Evolutionary conservation across 2,797 vertebrate species (phyloP), one percentile per base, ranked within the genome.

Genomic region (Schizopygopsis pylzovi): DNA sequence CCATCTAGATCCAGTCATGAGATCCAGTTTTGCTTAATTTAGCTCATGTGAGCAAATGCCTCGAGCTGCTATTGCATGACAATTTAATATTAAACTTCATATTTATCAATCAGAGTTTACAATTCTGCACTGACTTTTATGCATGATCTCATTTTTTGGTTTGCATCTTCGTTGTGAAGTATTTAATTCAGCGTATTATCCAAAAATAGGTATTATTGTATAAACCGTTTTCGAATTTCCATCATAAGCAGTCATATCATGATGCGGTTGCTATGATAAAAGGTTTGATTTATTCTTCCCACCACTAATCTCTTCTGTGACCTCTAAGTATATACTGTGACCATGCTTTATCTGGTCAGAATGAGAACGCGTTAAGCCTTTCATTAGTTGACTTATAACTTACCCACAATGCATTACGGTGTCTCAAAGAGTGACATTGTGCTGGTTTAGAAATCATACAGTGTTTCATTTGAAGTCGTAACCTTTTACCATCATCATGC

Each of bases 351-450:
- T 79, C 78, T 79, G 20, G n/a, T 65, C 59, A 20, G 41, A 33
- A 47, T 47, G 41, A 65, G 16, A 79, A 33, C 47, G 9, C 25
- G 1, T 63, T 65, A 65, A 63, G 78, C 25, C 41, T 65, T 65
- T 80, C 43, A 80, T 80, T 65, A 49, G 59, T 65, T 47, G 22
- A 63, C 39, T 79, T 25, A 79, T 25, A 79, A 43, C 54, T 16
- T 79, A 59, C 7, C 22, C 22, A 39, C 22, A 41, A 78, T 59
- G 76, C 28, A n/a, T 56, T n/a, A 4, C 37, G 25, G 37, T 41
- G 7, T 61, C 76, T 61, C 76, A 78, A 41, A 77, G 4, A 41
- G 20, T 39, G 20, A 15, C 75, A 77, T 77, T 16, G 63, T 20
- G 11, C 43, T 16, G 7, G n/a, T 73, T 16, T 28, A 16, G n/a